These are phyloP conservation scores for Gallinago solitaria DNA, from an alignment of 2,797 vertebrate genomes.

Conservation along the genomic window DNA sequence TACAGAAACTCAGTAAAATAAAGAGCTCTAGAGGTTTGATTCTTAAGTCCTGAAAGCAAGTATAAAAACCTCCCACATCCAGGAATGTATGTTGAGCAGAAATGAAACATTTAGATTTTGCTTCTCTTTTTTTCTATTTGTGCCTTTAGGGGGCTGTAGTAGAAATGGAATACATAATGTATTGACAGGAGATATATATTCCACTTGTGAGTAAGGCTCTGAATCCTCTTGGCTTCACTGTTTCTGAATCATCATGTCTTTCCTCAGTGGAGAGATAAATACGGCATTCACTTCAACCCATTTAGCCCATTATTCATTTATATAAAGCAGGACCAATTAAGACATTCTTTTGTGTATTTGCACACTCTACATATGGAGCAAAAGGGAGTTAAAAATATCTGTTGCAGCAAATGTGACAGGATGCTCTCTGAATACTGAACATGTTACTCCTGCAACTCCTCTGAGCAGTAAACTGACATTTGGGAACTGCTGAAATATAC, in stretches of 20 bases:
- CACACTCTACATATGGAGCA: conserved; percentile 73
- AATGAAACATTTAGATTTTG: conserved; percentile 71
- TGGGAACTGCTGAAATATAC: conserved; percentile 9
- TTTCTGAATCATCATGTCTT: conserved; percentile 78
- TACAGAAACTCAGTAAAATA: conserved; percentile 52
- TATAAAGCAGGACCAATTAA: conserved; percentile 80
- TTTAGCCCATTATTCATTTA: conserved; percentile 81
- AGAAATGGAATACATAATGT: conserved; percentile 75
- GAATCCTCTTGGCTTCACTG: conserved; percentile 69
- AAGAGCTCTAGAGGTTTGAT: conserved; percentile 43
- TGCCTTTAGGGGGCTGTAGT: conserved; percentile 74
- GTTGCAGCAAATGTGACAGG: conserved; percentile 68
- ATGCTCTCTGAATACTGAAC: conserved; percentile 69
- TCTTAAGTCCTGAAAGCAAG: conserved; percentile 42
- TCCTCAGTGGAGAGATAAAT: conserved; percentile 80
- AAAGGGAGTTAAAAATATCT: conserved; percentile 79
- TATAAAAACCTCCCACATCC: conserved; percentile 19
- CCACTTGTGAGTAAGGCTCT: conserved; percentile 69
- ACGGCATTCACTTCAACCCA: conserved; percentile 78
- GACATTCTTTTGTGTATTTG: conserved; percentile 78
- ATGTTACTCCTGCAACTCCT: conserved; percentile 9
- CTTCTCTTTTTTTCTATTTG: conserved; percentile 63
- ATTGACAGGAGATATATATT: conserved; percentile 77
- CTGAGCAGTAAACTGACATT: conserved; percentile 17
- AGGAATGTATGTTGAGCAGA: conserved; percentile 63